Base-by-base conservation (phyloP, 2,113 vertebrate species). In the Planiliza haematocheilus region DNA sequence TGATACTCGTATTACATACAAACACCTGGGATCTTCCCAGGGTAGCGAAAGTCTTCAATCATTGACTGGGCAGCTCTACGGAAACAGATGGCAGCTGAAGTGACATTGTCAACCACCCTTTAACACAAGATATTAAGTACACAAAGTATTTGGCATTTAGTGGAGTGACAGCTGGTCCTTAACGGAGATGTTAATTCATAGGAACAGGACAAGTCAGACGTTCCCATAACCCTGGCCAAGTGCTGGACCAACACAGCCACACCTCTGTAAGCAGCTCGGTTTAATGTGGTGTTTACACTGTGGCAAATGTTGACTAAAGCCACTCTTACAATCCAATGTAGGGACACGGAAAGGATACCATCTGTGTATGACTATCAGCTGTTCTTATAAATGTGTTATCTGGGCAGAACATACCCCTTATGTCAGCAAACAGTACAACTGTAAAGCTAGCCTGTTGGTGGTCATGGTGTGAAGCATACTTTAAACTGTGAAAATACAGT, bases 341-440 rank as follows among this genome's bases (percentile, higher is more conserved):
- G 43, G 51, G n/a, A 49, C 41, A 56, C 30, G 21, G 43, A 56
- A 64, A 7, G 38, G 20, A 56, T 55, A 36, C 11, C 48, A 49
- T 73, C 70, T 62, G 46, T 65, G 48, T 42, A 11, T 17, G 20
- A 56, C 3, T 9, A 53, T 73, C 68, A 75, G 85, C 82, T 77
- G 77, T 20, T 89, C 73, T 77, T 75, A 60, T 86, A 72, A 83
- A 52, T 64, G 71, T 53, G 59, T 84, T 85, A 91, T 88, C 90
- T 24, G 51, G 17, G 16, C 52, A 11, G 57, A 61, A 42, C 86
- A 86, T 30, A 67, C 66, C 58, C 49, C 66, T 74, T 49, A 39
- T 64, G 74, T 80, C 62, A 79, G 70, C 80, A 78, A 73, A 77
- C 39, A 49, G 36, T 17, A 17, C 16, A 50, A 41, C 1, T 45